Conservation (phyloP, 1,140 invertebrate species). For the Oscheius sp. region DNA sequence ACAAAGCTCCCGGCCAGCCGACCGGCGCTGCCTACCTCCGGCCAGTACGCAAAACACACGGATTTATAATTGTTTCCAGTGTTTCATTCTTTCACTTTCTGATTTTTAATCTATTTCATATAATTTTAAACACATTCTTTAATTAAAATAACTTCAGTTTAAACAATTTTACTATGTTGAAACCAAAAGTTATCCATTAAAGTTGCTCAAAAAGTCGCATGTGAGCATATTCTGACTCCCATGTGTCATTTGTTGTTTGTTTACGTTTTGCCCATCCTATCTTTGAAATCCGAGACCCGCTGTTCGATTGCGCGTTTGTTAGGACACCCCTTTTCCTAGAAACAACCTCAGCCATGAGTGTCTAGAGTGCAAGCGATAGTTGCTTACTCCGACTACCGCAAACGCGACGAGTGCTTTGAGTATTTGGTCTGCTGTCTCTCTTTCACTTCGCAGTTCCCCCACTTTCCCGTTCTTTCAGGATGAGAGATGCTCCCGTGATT, state of each 20-base stretch:
- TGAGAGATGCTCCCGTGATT: neutral
- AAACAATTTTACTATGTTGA: too few relatives aligned
- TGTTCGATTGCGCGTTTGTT: too few relatives aligned
- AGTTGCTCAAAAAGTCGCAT: too few relatives aligned
- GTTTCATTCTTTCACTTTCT: neutral
- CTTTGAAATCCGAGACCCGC: neutral
- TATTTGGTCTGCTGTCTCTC: neutral
- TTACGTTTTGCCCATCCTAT: neutral
- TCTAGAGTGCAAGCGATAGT: too few relatives aligned
- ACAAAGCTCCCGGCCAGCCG: neutral
- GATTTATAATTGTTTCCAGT: neutral
- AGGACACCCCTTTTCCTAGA: too few relatives aligned
- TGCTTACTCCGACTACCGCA: neutral
- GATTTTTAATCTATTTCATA: neutral
- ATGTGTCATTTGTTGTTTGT: too few relatives aligned
- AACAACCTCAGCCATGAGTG: too few relatives aligned
- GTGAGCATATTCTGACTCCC: too few relatives aligned
- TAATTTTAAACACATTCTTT: neutral
- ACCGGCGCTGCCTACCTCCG: neutral
- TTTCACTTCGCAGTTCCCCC: neutral
- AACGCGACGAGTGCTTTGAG: constrained; percentile 8
- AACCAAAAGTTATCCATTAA: too few relatives aligned
- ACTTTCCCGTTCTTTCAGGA: neutral
- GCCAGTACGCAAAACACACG: neutral
- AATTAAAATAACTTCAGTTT: neutral